A percentile compares a stretch with the other conserved stretches of the same genome.
These are phyloP conservation scores for Macaria liturata DNA, from an alignment of 2,888 invertebrate genomes.

Conservation along the genomic window DNA sequence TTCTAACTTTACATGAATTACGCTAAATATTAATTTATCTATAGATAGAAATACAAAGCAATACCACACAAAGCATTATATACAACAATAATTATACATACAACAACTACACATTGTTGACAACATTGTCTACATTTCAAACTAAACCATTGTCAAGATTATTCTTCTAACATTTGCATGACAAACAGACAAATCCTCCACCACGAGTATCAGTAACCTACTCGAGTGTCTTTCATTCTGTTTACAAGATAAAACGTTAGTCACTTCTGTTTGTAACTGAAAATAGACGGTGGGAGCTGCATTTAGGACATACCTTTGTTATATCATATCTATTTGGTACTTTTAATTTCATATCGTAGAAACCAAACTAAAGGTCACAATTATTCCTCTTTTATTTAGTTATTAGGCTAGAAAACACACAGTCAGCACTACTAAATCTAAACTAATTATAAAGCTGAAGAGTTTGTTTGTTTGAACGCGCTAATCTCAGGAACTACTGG, in stretches of 20 bases:
- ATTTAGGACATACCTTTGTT: conserved; percentile 1
- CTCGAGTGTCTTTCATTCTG: conserved; percentile 1
- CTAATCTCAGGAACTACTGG: too few relatives aligned
- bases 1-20: too few relatives aligned
- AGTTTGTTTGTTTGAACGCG: too few relatives aligned
- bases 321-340: not conserved
- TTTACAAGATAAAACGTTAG: conserved; percentile 14
- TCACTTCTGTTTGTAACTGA: conserved; percentile 14
- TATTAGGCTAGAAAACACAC: too few relatives aligned
- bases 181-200: conserved; percentile 1
- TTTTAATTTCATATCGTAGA: not conserved
- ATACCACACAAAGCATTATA: too few relatives aligned
- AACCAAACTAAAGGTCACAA: too few relatives aligned
- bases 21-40: too few relatives aligned
- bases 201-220: conserved; percentile 8
- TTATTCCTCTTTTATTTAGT: too few relatives aligned
- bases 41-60: too few relatives aligned
- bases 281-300: conserved; percentile 1
- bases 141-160: conserved; percentile 1
- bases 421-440: too few relatives aligned
- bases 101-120: not conserved
- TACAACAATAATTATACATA: too few relatives aligned
- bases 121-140: not conserved
- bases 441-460: too few relatives aligned
- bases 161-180: not conserved